A percentile compares a stretch with the other conserved stretches of the same genome.
phyloP scores from a whole-genome alignment of 2,797 vertebrate genomes.

The Onychomys arenicola region DNA sequence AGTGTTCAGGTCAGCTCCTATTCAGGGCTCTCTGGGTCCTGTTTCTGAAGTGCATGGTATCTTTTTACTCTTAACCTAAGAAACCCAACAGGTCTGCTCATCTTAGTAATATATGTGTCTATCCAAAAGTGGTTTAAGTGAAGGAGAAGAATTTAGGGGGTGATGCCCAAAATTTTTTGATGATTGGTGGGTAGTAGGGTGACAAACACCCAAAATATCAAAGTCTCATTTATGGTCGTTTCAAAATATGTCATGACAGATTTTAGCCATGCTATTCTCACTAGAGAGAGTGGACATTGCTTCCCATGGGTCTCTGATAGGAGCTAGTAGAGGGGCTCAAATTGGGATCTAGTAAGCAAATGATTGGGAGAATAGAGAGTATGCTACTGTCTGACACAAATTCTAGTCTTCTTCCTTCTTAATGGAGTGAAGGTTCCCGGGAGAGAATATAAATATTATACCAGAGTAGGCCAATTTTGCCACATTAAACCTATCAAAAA shows the following conservation, averaged over 20 bases:
- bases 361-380: background rate
- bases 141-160: background rate
- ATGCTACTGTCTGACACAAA: background rate
- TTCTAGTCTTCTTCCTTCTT: conserved; percentile 13
- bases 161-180: background rate
- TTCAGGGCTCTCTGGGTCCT: background rate
- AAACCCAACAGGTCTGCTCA: background rate
- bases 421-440: background rate
- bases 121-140: background rate
- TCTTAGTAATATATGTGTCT: background rate
- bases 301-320: background rate
- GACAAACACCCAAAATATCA: background rate
- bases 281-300: background rate
- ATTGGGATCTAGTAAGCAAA: background rate
- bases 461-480: background rate
- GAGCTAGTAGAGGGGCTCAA: background rate
- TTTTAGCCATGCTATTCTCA: background rate
- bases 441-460: background rate
- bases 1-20: background rate
- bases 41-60: background rate
- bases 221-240: background rate
- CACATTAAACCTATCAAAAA: conserved; percentile 27
- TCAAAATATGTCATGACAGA: background rate
- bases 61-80: background rate
- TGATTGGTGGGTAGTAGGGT: background rate